A percentile compares a stretch with the other conserved stretches of the same genome.
Evolutionary conservation across 2,797 vertebrate genomes (phyloP).

Genomic region (Myotis planiceps): DNA sequence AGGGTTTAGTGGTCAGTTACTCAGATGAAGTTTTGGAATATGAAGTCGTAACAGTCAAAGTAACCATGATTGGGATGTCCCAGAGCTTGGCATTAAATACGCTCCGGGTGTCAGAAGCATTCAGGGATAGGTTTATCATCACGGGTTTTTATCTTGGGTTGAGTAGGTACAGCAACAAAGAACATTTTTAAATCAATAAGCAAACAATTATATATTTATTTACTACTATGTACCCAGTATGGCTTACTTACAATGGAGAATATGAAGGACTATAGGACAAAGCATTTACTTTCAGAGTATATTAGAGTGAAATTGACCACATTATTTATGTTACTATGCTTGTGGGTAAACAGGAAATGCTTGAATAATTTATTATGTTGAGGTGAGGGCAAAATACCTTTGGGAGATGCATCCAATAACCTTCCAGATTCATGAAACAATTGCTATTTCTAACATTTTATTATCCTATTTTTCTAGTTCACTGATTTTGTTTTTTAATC

Average conservation of each 20-base stretch:
- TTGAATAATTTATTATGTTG: neutral
- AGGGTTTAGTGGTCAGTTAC: neutral
- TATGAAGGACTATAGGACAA: neutral
- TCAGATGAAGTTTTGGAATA: neutral
- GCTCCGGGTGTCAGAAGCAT: neutral
- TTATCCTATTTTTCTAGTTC: neutral
- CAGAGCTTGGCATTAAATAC: neutral
- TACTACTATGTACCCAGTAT: neutral
- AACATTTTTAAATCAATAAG: neutral
- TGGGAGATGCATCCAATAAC: neutral
- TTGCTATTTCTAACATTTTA: neutral
- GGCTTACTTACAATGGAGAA: neutral
- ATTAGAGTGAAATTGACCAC: neutral
- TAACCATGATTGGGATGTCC: neutral
- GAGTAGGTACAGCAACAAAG: neutral
- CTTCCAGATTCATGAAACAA: neutral
- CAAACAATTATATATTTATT: neutral
- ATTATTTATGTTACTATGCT: neutral
- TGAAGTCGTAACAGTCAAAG: neutral
- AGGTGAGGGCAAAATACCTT: neutral
- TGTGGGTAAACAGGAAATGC: neutral
- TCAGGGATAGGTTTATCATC: neutral
- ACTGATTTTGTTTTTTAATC: neutral
- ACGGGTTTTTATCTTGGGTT: neutral
- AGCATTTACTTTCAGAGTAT: neutral